Percentiles rank a stretch among this genome's conserved stretches.
phyloP scores from a whole-genome alignment of 1,140 invertebrate genomes.

The Tribolium madens region DNA sequence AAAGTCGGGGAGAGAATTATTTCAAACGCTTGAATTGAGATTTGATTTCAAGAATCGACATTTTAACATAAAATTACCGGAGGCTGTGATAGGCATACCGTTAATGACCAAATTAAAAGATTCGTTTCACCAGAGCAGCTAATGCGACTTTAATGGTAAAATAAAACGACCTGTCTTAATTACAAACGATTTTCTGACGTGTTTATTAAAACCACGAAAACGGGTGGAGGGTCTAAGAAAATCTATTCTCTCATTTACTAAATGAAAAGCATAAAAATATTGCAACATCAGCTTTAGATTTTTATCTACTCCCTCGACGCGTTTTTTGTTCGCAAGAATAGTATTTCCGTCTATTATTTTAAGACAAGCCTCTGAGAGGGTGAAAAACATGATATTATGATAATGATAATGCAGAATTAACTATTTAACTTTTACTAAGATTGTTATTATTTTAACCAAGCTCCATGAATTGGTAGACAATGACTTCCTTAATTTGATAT shows the following conservation, averaged over 20 bases:
- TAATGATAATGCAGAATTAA: too few relatives aligned
- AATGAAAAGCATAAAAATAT: neutral
- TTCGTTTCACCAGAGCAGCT: constrained; percentile 27
- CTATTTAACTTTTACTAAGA: too few relatives aligned
- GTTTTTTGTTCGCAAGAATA: too few relatives aligned
- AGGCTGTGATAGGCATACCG: neutral
- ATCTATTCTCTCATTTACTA: too few relatives aligned
- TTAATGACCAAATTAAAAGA: constrained; percentile 35
- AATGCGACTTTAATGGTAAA: constrained; percentile 26
- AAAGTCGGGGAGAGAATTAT: neutral
- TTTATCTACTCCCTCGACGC: too few relatives aligned
- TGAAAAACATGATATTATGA: too few relatives aligned
- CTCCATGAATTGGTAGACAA: too few relatives aligned
- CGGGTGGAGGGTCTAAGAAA: neutral
- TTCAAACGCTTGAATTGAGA: neutral
- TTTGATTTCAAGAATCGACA: neutral
- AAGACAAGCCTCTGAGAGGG: neutral
- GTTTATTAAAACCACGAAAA: constrained; percentile 2
- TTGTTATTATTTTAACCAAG: too few relatives aligned
- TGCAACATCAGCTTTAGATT: too few relatives aligned
- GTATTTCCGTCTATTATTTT: too few relatives aligned
- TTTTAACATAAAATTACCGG: neutral
- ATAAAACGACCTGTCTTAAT: constrained; percentile 31
- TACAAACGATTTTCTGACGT: neutral
- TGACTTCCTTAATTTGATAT: too few relatives aligned